Percentiles rank a stretch among this genome's conserved stretches.
These are phyloP conservation scores for Acrobasis suavella DNA, from an alignment of 2,888 invertebrate genomes.

Conservation along the genomic window DNA sequence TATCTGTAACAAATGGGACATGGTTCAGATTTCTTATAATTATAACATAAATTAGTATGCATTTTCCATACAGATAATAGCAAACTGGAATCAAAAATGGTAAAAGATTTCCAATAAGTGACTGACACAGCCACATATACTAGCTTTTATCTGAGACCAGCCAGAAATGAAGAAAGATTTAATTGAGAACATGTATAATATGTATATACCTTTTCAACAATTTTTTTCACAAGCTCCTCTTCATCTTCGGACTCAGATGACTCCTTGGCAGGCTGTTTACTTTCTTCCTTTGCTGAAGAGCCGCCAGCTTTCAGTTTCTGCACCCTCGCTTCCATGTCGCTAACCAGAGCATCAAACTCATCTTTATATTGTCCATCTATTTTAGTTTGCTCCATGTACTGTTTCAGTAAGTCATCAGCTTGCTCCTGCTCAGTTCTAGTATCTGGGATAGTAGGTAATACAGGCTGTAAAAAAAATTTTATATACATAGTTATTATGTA, in stretches of 20 bases:
- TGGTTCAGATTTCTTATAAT: background rate
- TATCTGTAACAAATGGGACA: conserved; percentile 43
- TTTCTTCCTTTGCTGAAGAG: conserved; percentile 25
- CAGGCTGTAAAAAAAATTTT: conserved; percentile 52
- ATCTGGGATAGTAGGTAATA: conserved; percentile 72
- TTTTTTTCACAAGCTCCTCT: conserved; percentile 57
- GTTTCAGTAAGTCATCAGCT: conserved; percentile 86
- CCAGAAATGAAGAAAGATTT: too few species aligned
- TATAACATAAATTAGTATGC: too few species aligned
- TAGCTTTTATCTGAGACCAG: too few species aligned
- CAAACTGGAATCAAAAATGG: background rate
- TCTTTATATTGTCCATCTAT: conserved; percentile 71
- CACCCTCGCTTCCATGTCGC: conserved; percentile 60
- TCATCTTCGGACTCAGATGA: conserved; percentile 58
- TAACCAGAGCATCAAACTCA: conserved; percentile 63
- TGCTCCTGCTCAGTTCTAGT: conserved; percentile 87
- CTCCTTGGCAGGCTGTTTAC: conserved; percentile 24
- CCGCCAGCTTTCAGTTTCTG: conserved; percentile 52
- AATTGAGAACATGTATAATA: background rate
- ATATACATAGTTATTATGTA: too few species aligned
- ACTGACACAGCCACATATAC: too few species aligned
- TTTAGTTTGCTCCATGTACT: conserved; percentile 77
- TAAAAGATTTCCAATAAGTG: background rate
- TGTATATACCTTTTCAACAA: conserved; percentile 62
- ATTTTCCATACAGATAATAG: too few species aligned